Evolutionary conservation across 1,140 invertebrate genomes (phyloP), one percentile per base, ranked within the genome.

Genomic region (Dryas iulia): DNA sequence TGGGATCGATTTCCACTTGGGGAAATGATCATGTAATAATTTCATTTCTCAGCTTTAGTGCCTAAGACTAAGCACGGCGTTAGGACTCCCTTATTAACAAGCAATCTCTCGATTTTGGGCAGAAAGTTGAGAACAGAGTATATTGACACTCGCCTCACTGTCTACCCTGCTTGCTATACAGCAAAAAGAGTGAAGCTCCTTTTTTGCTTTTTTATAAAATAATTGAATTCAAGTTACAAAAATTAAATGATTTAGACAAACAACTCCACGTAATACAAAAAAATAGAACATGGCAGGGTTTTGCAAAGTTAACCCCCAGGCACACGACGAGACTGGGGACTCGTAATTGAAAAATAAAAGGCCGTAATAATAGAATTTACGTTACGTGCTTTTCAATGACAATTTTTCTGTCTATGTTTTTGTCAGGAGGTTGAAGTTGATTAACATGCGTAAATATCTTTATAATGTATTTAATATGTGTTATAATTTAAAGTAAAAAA

Each of bases 291-390:
- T 84, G 65, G 71, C 74, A 63, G 78, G 82, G 84, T 78, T 80
- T 80, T 65, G 75, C 74, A 78, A 83, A 86, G 78, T 82, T 82
- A 82, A 77, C 86, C 86, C 87, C 81, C 78, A 84, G 87, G 83
- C 86, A 78, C 73, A 61, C 77, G 75, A 72, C 76, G 82, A 74
- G 74, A 73, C 80, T 64, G 72, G 81, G 83, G 83, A 76, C 58
- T 80, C 82, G 89, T 91, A 91, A 91, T 91, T 91, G 89, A 90
- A 91, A 91, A 91, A 91, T 91, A 91, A 91, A 91, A 91, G 87
- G 80, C 83, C 86, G 84, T 89, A 89, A 90, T 91, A 91, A 91
- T 90, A 90, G 89, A 91, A 91, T 90, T 89, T 89, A 91, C 87
- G 85, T 90, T 89, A 86, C 86, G 82, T 86, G 86, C 83, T 87